These are phyloP conservation scores for Drosophila rellima DNA, from an alignment of 2,888 invertebrate genomes.

Conservation along the genomic window DNA sequence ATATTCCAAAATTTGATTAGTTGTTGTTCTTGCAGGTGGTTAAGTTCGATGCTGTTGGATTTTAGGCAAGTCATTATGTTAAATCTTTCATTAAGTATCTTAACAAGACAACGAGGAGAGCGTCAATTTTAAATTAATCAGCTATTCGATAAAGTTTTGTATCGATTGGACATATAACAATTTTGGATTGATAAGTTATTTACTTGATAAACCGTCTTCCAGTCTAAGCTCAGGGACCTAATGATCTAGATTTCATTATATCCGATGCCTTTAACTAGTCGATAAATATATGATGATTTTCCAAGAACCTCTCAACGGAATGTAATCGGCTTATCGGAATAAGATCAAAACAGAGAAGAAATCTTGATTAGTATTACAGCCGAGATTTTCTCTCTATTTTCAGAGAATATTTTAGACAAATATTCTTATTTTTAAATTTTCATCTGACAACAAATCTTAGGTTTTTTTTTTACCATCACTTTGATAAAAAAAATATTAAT, in stretches of 20 bases:
- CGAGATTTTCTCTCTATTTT: too few species aligned
- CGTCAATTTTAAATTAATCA: background rate
- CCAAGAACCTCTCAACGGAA: too few species aligned
- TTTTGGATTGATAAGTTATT: background rate
- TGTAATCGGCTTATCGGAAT: too few species aligned
- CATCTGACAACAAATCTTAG: too few species aligned
- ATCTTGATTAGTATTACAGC: too few species aligned
- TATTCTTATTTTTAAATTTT: too few species aligned
- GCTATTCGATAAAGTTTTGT: background rate
- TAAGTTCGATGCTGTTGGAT: slow-evolving; percentile 4
- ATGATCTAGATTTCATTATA: background rate
- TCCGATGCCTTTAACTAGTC: background rate
- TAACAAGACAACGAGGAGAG: background rate
- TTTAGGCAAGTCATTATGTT: slow-evolving; percentile 10
- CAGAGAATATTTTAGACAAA: too few species aligned
- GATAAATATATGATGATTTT: background rate
- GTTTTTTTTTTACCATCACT: too few species aligned
- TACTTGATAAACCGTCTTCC: background rate
- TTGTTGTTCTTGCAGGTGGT: slow-evolving; percentile 27
- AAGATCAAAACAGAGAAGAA: too few species aligned
- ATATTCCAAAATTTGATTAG: slow-evolving; percentile 13
- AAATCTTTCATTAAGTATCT: slow-evolving; percentile 8
- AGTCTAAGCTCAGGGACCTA: background rate
- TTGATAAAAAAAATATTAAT: too few species aligned
- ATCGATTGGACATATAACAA: too few species aligned